phyloP scores from a whole-genome alignment of 1,140 invertebrate genomes.

The Lucilia sericata region DNA sequence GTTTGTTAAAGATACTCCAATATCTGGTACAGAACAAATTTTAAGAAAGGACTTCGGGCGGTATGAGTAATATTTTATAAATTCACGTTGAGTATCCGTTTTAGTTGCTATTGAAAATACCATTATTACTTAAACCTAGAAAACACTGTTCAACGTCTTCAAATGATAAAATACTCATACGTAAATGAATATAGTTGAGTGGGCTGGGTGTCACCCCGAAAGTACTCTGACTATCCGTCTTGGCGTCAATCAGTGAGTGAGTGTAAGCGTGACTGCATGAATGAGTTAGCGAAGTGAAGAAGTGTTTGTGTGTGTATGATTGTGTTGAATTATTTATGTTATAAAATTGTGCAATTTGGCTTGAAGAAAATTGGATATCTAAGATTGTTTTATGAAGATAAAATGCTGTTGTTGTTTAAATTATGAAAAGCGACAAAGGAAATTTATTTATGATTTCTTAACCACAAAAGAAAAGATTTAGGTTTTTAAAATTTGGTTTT shows the following conservation, averaged over 20 bases:
- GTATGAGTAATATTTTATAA: too few species aligned
- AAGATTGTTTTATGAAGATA: conserved; percentile 14
- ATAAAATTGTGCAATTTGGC: conserved; percentile 45
- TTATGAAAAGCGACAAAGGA: conserved; percentile 6
- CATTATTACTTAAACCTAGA: not conserved
- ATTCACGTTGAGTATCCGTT: too few species aligned
- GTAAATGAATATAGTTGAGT: not conserved
- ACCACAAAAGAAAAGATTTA: too few species aligned
- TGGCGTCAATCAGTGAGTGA: not conserved
- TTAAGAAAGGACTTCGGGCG: too few species aligned
- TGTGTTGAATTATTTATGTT: conserved; percentile 45
- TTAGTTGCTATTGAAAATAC: too few species aligned
- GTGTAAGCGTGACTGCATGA: not conserved
- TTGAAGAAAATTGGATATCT: conserved; percentile 47
- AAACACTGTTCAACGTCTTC: not conserved
- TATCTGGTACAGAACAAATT: too few species aligned
- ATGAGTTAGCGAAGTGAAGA: not conserved
- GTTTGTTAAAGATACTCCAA: too few species aligned
- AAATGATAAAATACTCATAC: not conserved
- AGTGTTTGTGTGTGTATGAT: not conserved
- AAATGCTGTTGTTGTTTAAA: not conserved
- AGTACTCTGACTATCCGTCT: not conserved
- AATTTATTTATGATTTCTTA: conserved; percentile 11
- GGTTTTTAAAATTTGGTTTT: too few species aligned
- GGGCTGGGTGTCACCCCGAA: not conserved